Evolutionary conservation across 2,797 vertebrate species (phyloP).

Genomic region (Cetoscarus ocellatus): DNA sequence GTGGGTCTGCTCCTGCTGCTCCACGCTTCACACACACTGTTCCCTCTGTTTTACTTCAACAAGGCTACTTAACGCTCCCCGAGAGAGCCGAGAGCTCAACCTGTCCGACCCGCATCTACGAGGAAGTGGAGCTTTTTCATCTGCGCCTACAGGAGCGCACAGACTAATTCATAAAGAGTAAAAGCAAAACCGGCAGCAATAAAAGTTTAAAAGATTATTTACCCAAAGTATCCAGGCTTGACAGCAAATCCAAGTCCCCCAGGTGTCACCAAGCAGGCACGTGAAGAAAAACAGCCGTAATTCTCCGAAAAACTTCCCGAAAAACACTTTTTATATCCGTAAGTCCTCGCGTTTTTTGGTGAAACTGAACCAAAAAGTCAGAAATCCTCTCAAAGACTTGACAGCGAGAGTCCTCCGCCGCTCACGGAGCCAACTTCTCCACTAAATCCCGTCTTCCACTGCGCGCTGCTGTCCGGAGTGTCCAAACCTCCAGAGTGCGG

Average conservation of each 20-base stretch:
- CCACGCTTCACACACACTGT: constrained; percentile 15
- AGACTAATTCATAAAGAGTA: background rate
- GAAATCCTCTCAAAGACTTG: constrained; percentile 48
- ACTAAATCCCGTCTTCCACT: constrained; percentile 57
- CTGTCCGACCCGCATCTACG: constrained; percentile 51
- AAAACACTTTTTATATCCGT: constrained; percentile 56
- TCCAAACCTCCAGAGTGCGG: constrained; percentile 44
- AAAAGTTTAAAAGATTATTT: constrained; percentile 11
- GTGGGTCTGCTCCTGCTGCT: constrained; percentile 18
- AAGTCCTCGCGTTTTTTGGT: constrained; percentile 28
- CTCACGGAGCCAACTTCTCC: constrained; percentile 55
- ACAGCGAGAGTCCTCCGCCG: constrained; percentile 41
- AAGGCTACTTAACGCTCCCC: background rate
- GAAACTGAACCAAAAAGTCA: constrained; percentile 13
- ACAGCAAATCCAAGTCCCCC: constrained; percentile 32
- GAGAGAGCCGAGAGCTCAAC: constrained; percentile 29
- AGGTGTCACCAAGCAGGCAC: constrained; percentile 40
- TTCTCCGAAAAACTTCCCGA: constrained; percentile 50
- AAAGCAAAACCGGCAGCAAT: background rate
- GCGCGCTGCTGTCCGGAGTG: constrained; percentile 59
- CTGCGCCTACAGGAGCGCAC: background rate
- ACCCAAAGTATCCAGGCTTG: constrained; percentile 56
- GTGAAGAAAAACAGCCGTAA: constrained; percentile 2
- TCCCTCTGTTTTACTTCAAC: constrained; percentile 1
- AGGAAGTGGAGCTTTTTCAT: constrained; percentile 44